These are phyloP conservation scores for Zingel zingel DNA, from an alignment of 2,113 vertebrate genomes.

Conservation along the genomic window DNA sequence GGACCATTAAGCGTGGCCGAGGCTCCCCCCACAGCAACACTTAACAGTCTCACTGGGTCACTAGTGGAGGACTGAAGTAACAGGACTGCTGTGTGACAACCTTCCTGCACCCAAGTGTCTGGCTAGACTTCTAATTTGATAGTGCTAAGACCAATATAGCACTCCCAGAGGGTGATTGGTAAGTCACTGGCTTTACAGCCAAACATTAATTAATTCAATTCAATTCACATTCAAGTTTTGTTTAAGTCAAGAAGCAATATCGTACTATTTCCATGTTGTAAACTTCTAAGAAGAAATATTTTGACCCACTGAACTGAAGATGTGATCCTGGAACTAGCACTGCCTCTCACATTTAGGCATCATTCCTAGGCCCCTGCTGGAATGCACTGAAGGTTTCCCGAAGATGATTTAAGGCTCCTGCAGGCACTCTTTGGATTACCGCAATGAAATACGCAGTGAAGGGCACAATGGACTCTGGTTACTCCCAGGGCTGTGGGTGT, in stretches of 20 bases:
- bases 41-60: constrained; percentile 66
- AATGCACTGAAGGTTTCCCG: not conserved
- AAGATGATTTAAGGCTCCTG: constrained; percentile 46
- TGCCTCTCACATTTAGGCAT: not conserved
- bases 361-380: constrained; percentile 5
- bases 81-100: constrained; percentile 58
- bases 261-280: not conserved
- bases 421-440: constrained; percentile 46
- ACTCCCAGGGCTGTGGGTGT: constrained; percentile 48
- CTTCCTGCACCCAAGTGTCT: constrained; percentile 49
- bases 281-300: not conserved
- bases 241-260: not conserved
- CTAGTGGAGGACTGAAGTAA: constrained; percentile 62
- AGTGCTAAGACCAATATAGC: constrained; percentile 33
- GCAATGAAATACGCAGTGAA: constrained; percentile 57
- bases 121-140: constrained; percentile 70
- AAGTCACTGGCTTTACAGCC: constrained; percentile 20
- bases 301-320: not conserved
- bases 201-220: too few species aligned
- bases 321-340: not conserved
- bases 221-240: not conserved
- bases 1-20: constrained; percentile 75
- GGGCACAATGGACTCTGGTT: constrained; percentile 49
- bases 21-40: constrained; percentile 64
- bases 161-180: constrained; percentile 27